Evolutionary conservation across 2,888 invertebrate genomes (phyloP), one percentile per base, ranked within the genome.

Genomic region (Pyralis farinalis): DNA sequence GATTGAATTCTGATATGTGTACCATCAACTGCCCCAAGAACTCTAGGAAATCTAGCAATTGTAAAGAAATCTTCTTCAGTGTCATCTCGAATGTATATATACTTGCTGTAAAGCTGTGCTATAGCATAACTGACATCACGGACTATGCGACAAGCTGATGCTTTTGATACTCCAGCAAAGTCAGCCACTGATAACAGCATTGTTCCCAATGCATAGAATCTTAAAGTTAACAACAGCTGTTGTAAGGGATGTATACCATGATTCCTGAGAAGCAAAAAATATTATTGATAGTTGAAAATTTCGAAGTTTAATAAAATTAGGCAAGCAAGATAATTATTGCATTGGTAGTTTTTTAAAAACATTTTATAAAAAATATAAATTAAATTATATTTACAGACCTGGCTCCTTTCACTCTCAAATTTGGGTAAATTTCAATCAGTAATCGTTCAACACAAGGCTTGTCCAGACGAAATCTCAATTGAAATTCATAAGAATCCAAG

Each of bases 121-220:
- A 62, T 55, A 12, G 57, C 58, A 5, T 3, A 7, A 7, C 47
- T 45, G 4, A 59, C 43, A 31, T 55, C 49, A 7, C 33, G 16
- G 7, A 59, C 49, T 37, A 58, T 58, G 21, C 57, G 41, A 12
- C 48, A 7, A 3, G 56, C 55, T 33, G 60, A 43, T 7, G 53
- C 40, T 44, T 47, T 53, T 12, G 58, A 54, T 1, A 58, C 60
- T 0, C 60, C 58, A 4, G 53, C 34, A 40, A 53, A 60, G 21
- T 59, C 55, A 5, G 53, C 59, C 8, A 62, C 53, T 6, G 55
- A 53, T 12, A 49, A 8, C 0, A 56, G 38, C 57, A 55, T 55
- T 10, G 58, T 54, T 1, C 58, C 58, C 20, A 56, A 36, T 10
- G 59, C 58, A 42, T 55, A 62, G 41, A 54, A 58, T 5, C 57